These are phyloP conservation scores for Chrysomela aeneicollis DNA, from an alignment of 2,888 invertebrate genomes.

Conservation along the genomic window DNA sequence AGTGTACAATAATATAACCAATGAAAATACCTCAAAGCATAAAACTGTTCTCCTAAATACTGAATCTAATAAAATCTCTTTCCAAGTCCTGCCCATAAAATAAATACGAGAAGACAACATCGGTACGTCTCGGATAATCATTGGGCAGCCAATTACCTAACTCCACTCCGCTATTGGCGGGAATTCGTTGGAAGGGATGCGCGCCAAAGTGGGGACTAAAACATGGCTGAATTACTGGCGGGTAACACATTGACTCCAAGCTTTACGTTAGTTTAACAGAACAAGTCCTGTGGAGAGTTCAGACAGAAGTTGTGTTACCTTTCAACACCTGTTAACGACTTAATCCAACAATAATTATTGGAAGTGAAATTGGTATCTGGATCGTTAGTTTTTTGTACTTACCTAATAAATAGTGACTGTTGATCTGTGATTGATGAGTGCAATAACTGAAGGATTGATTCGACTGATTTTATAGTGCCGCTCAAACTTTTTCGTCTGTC, in stretches of 20 bases:
- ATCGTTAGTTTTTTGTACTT: background rate
- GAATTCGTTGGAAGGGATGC: constrained; percentile 43
- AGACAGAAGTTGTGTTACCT: constrained; percentile 25
- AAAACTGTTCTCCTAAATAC: constrained; percentile 61
- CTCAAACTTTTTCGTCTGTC: constrained; percentile 30
- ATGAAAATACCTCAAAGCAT: constrained; percentile 56
- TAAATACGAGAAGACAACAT: constrained; percentile 56
- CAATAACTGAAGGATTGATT: constrained; percentile 12
- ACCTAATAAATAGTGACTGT: constrained; percentile 5
- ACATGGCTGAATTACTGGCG: constrained; percentile 62
- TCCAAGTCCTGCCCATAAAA: constrained; percentile 60
- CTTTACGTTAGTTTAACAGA: constrained; percentile 57
- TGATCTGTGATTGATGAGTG: constrained; percentile 10
- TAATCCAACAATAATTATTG: background rate
- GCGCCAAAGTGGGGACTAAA: constrained; percentile 52
- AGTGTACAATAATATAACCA: constrained; percentile 55
- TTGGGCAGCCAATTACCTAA: constrained; percentile 56
- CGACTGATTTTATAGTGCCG: constrained; percentile 8
- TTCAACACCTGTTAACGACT: constrained; percentile 43
- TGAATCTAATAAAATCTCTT: constrained; percentile 61
- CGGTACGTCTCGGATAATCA: constrained; percentile 54
- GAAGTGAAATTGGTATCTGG: constrained; percentile 17
- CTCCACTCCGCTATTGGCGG: constrained; percentile 50
- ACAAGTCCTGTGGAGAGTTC: constrained; percentile 52
- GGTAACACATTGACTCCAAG: constrained; percentile 42